Evolutionary conservation across 2,113 vertebrate genomes (phyloP).

Genomic region (Etia nguti): DNA sequence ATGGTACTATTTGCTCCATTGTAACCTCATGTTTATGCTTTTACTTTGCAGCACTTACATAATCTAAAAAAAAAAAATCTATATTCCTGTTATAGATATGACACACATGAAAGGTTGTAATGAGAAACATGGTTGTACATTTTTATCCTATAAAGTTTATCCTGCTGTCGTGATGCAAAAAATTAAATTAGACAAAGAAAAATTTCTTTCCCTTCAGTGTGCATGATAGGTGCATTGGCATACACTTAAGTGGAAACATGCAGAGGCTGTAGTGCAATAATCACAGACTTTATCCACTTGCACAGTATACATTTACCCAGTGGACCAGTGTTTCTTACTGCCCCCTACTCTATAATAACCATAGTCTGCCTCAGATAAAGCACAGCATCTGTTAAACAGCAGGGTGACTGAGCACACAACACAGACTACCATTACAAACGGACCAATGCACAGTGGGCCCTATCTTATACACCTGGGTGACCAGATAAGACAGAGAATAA

Average conservation of each 20-base stretch:
- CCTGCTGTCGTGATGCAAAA: neutral
- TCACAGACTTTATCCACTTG: slow-evolving; percentile 27
- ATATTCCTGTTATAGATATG: neutral
- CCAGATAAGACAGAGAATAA: slow-evolving; percentile 59
- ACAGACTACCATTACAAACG: slow-evolving; percentile 53
- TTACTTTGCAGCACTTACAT: neutral
- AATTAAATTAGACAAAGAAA: neutral
- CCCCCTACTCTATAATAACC: slow-evolving; percentile 46
- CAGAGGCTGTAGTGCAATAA: neutral
- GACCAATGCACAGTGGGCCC: slow-evolving; percentile 40
- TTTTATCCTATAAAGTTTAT: neutral
- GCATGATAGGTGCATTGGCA: neutral
- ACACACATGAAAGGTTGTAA: neutral
- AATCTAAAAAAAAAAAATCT: neutral
- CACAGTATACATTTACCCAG: slow-evolving; percentile 33
- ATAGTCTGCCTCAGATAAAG: slow-evolving; percentile 54
- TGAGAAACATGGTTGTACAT: neutral
- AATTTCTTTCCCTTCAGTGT: neutral
- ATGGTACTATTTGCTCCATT: neutral
- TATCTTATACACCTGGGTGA: slow-evolving; percentile 61
- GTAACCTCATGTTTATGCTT: neutral
- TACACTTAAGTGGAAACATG: neutral
- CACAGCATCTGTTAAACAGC: slow-evolving; percentile 61
- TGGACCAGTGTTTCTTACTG: slow-evolving; percentile 38
- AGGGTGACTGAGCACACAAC: slow-evolving; percentile 57